These are phyloP conservation scores for Pteria penguin DNA, from an alignment of 2,888 invertebrate genomes.

Conservation along the genomic window DNA sequence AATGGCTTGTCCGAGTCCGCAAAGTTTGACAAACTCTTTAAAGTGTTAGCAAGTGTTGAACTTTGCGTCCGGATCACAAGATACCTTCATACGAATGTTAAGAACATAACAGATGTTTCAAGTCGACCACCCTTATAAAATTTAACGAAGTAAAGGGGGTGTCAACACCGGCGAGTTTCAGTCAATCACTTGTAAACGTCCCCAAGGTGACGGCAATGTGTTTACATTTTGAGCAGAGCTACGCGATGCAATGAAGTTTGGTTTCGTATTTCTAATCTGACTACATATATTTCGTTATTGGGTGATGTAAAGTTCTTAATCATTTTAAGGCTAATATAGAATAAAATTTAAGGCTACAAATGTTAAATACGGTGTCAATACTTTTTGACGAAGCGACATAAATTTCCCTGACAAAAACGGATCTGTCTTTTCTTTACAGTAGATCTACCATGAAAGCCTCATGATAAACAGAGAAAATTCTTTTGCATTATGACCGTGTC, in stretches of 20 bases:
- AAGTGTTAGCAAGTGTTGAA: constrained; percentile 5
- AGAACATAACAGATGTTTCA: not conserved
- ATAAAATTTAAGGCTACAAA: too few relatives aligned
- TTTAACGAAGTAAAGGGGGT: constrained; percentile 15
- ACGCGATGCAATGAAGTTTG: not conserved
- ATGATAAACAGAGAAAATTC: too few relatives aligned
- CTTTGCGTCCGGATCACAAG: not conserved
- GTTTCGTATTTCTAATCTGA: not conserved
- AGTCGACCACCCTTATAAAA: not conserved
- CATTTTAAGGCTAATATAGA: too few relatives aligned
- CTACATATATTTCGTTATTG: too few relatives aligned
- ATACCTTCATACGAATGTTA: not conserved
- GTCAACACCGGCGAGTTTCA: constrained; percentile 30
- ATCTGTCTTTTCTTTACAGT: too few relatives aligned
- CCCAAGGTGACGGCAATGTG: constrained; percentile 66
- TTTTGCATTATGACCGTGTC: too few relatives aligned
- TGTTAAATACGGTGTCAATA: too few relatives aligned
- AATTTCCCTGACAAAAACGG: too few relatives aligned
- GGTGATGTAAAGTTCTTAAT: too few relatives aligned
- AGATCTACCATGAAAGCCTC: too few relatives aligned
- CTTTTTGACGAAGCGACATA: too few relatives aligned
- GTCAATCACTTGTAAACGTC: constrained; percentile 57
- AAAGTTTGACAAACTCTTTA: constrained; percentile 1
- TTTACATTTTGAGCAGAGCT: constrained; percentile 40
- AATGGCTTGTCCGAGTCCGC: not conserved